A percentile compares a stretch with the other conserved stretches of the same genome.
These are phyloP conservation scores for Panagrolaimus sp. DNA, from an alignment of 1,140 invertebrate species.

Conservation along the genomic window DNA sequence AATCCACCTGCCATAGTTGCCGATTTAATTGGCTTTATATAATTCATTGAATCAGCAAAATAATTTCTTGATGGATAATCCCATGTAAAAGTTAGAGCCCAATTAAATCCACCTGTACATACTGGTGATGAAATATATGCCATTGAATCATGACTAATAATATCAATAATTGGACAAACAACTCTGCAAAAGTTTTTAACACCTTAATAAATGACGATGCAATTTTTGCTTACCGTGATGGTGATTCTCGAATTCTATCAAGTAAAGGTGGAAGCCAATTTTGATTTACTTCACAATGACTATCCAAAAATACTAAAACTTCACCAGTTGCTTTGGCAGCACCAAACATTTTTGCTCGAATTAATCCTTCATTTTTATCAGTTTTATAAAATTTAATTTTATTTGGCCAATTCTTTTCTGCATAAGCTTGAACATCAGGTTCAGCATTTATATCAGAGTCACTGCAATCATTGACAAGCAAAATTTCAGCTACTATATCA, in stretches of 20 bases:
- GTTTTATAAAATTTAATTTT: constrained; percentile 73
- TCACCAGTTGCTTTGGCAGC: constrained; percentile 81
- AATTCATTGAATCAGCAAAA: constrained; percentile 70
- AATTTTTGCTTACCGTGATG: constrained; percentile 34
- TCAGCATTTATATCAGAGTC: constrained; percentile 62
- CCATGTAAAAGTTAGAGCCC: constrained; percentile 74
- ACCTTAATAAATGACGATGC: not conserved
- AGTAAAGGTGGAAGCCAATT: constrained; percentile 55
- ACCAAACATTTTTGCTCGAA: constrained; percentile 72
- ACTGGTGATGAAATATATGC: constrained; percentile 66
- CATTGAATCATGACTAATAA: constrained; percentile 92
- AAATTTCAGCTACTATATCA: constrained; percentile 82
- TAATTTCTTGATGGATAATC: constrained; percentile 73
- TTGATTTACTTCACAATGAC: constrained; percentile 90
- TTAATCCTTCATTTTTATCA: constrained; percentile 78
- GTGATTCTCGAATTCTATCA: constrained; percentile 49
- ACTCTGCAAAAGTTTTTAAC: constrained; percentile 61
- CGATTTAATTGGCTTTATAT: constrained; percentile 73
- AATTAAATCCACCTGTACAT: constrained; percentile 71
- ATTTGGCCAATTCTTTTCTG: constrained; percentile 29
- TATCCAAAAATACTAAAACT: constrained; percentile 91
- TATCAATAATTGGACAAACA: constrained; percentile 85
- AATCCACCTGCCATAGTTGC: constrained; percentile 67
- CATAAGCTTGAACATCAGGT: constrained; percentile 41
- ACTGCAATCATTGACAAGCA: constrained; percentile 93